Base-by-base conservation (phyloP, 2,888 invertebrate genomes). In the Dynastes maya region DNA sequence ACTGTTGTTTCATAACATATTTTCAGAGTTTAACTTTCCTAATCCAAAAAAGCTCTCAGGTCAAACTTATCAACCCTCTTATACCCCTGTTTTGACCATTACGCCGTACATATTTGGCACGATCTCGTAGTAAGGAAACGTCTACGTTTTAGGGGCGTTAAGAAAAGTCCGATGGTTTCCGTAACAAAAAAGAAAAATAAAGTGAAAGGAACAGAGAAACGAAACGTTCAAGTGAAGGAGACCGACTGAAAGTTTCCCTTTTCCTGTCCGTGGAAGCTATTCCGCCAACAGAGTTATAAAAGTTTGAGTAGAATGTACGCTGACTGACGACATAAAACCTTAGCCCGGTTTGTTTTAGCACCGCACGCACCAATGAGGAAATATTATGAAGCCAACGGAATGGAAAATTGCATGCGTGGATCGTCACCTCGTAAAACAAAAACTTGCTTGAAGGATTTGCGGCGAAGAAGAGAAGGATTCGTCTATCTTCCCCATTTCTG, bases 331-430 rank as follows among this genome's bases (percentile, higher is more conserved):
- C 81, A 81, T 81, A 81, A 81, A 81, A 79, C 79, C 68, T 78
- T 70, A 77, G 80, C 80, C 72, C 72, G 72, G 72, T 72, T 72
- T 72, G 72, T 72, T 72, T 72, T 72, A 72, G 72, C 72, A 72
- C 72, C 72, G 55, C 76, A 67, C 76, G 76, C 76, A 76, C 81
- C 82, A 82, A 82, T 81, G 80, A 82, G 82, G 80, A 82, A 82
- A 81, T 82, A 82, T 82, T 80, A 81, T 79, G 71, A 78, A 81
- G 82, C 80, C 79, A 80, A 80, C 80, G 80, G 79, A 82, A 81
- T 81, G 82, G 81, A 81, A 82, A 82, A 82, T 82, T 83, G 81
- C 83, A 83, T 82, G 81, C 71, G 77, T 83, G 79, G 77, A 81
- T 82, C 80, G 81, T 80, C 82, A 82, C 81, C 82, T 81, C 81